Conservation (phyloP, 2,113 vertebrate species). For the Diadophis punctatus region DNA sequence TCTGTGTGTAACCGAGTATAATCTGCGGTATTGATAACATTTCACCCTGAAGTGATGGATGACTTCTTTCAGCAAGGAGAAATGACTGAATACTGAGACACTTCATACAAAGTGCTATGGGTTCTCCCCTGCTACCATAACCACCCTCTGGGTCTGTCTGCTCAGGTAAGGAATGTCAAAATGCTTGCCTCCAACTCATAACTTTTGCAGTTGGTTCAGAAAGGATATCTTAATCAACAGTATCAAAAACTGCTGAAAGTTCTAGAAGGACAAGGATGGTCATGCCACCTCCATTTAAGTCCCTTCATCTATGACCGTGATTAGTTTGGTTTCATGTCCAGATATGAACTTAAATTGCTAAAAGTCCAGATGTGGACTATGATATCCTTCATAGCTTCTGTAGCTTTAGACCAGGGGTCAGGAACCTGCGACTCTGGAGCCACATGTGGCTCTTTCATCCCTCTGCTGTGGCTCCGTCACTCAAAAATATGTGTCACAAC, state of each 20-base stretch:
- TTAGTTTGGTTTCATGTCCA: neutral
- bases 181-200: neutral
- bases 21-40: neutral
- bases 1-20: neutral
- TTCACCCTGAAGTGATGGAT: neutral
- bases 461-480: too few species aligned
- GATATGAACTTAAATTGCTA: neutral
- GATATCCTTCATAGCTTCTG: neutral
- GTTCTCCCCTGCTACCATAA: neutral
- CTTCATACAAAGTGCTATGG: neutral
- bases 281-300: neutral
- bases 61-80: neutral
- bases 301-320: neutral
- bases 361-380: neutral
- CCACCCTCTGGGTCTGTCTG: neutral
- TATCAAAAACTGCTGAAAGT: neutral
- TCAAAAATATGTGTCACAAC: too few species aligned
- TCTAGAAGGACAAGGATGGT: neutral
- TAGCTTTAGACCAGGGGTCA: too few species aligned
- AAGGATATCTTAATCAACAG: neutral
- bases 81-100: neutral
- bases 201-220: neutral
- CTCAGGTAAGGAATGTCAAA: neutral
- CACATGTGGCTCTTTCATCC: too few species aligned
- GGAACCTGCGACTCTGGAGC: too few species aligned